Conservation (phyloP, 2,797 vertebrate genomes). For the Neoniphon sammara region DNA sequence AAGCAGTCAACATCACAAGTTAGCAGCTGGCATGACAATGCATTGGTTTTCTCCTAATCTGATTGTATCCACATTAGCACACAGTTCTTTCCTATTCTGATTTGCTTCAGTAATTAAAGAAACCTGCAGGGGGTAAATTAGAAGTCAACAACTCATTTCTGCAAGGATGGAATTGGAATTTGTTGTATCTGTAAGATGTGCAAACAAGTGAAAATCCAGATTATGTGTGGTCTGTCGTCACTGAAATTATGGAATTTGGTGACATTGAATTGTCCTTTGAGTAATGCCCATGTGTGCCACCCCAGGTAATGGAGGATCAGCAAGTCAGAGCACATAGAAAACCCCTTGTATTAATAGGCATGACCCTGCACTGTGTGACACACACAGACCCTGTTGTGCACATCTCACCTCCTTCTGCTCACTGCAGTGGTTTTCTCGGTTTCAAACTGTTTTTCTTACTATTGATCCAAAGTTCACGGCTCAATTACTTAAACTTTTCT, state of each 20-base stretch:
- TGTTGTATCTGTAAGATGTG: background rate
- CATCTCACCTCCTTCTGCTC: slow-evolving; percentile 7
- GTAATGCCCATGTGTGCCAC: background rate
- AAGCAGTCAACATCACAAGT: background rate
- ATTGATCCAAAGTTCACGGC: slow-evolving; percentile 9
- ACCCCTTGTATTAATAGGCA: slow-evolving; percentile 2
- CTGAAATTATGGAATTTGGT: background rate
- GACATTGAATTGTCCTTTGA: slow-evolving; percentile 36
- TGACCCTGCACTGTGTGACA: slow-evolving; percentile 13
- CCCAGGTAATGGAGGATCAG: slow-evolving; percentile 31
- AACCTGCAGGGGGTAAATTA: background rate
- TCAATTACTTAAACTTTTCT: background rate
- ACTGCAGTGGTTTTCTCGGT: slow-evolving; percentile 10
- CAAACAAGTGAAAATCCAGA: background rate
- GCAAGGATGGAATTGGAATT: too few species aligned
- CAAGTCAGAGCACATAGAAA: slow-evolving; percentile 24
- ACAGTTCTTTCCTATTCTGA: background rate
- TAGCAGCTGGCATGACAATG: background rate
- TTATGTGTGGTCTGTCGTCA: background rate
- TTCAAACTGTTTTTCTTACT: slow-evolving; percentile 1
- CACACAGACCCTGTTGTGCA: slow-evolving; percentile 13
- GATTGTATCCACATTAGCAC: slow-evolving; percentile 11
- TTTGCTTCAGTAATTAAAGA: slow-evolving; percentile 12
- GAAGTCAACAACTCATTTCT: background rate
- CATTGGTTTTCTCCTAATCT: background rate